phyloP scores from a whole-genome alignment of 2,888 invertebrate genomes.

The Tetragonula carbonaria region DNA sequence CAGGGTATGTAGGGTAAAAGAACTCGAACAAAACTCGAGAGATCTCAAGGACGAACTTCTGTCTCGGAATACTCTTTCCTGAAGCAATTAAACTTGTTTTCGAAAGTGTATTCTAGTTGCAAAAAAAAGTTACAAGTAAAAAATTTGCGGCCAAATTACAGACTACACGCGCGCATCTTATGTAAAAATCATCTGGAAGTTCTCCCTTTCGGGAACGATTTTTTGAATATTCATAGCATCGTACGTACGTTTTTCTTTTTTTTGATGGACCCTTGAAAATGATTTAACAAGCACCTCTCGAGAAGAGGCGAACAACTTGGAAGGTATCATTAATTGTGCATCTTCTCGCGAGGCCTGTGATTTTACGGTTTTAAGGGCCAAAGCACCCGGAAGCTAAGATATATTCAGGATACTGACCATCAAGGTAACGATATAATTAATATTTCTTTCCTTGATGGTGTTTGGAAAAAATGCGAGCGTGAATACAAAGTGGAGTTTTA shows the following conservation, averaged over 20 bases:
- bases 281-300: not conserved
- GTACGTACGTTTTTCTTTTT: not conserved
- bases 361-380: constrained; percentile 43
- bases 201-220: not conserved
- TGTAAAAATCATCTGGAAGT: not conserved
- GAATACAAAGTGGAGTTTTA: not conserved
- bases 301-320: not conserved
- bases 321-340: constrained; percentile 45
- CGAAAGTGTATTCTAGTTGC: constrained; percentile 18
- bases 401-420: constrained; percentile 20
- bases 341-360: constrained; percentile 22
- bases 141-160: constrained; percentile 29
- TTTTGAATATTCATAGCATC: not conserved
- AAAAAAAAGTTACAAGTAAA: constrained; percentile 30
- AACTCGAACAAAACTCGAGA: constrained; percentile 31
- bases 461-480: not conserved
- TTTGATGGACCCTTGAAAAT: not conserved
- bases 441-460: constrained; percentile 1
- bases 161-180: not conserved
- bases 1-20: constrained; percentile 17
- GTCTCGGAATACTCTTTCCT: constrained; percentile 26
- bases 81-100: constrained; percentile 44
- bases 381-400: constrained; percentile 22
- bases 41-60: constrained; percentile 41
- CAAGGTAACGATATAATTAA: constrained; percentile 50